phyloP scores from a whole-genome alignment of 2,888 invertebrate species.

The Melitaea athalia region DNA sequence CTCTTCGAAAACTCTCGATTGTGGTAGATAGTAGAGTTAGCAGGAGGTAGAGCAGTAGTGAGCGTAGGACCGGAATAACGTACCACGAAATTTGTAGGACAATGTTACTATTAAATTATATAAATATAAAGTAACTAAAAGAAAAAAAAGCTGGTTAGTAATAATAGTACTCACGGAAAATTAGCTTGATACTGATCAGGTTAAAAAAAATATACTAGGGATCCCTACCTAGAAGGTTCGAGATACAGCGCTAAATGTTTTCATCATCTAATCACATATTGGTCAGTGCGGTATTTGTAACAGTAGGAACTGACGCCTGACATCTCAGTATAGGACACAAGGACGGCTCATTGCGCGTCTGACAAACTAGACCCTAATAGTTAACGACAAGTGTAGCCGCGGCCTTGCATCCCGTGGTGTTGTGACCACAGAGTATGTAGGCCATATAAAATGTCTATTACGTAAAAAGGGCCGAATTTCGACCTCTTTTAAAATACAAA shows the following conservation, averaged over 20 bases:
- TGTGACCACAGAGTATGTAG: constrained; percentile 58
- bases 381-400: constrained; percentile 56
- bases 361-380: constrained; percentile 66
- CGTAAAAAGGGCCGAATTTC: constrained; percentile 24
- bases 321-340: constrained; percentile 35
- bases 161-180: too few species aligned
- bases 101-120: too few species aligned
- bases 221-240: too few species aligned
- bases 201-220: too few species aligned
- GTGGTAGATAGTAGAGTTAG: too few species aligned
- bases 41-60: too few species aligned
- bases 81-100: too few species aligned
- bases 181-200: too few species aligned
- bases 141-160: too few species aligned
- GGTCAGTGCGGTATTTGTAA: constrained; percentile 40
- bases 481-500: neutral
- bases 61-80: too few species aligned
- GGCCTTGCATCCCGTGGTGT: constrained; percentile 63
- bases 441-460: constrained; percentile 43
- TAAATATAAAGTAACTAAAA: too few species aligned
- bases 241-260: neutral
- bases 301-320: constrained; percentile 48
- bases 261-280: constrained; percentile 8
- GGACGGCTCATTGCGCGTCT: constrained; percentile 49
- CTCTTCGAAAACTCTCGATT: too few species aligned